These are phyloP conservation scores for Prochilodus magdalenae DNA, from an alignment of 2,113 vertebrate species.

Conservation along the genomic window DNA sequence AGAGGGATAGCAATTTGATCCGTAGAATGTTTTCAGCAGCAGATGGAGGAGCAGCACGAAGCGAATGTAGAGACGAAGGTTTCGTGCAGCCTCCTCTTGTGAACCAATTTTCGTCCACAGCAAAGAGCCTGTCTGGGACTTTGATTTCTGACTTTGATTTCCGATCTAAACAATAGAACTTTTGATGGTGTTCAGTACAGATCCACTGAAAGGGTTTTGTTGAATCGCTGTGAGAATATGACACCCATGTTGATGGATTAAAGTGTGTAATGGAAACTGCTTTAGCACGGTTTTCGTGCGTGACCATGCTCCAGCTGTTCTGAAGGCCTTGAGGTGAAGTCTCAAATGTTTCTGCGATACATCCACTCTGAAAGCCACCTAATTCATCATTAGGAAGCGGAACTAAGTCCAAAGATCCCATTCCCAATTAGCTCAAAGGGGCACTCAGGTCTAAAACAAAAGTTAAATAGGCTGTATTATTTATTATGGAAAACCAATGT, in stretches of 20 bases:
- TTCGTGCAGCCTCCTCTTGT: neutral
- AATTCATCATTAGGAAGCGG: neutral
- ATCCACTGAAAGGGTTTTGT: slow-evolving; percentile 8
- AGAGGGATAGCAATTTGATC: neutral
- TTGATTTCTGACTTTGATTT: neutral
- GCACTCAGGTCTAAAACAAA: no score
- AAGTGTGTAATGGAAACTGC: slow-evolving; percentile 22
- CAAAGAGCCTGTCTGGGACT: neutral
- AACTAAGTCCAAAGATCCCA: no score
- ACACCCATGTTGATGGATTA: slow-evolving; percentile 14
- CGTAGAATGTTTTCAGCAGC: neutral
- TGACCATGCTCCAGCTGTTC: slow-evolving; percentile 41
- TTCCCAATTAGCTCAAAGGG: no score
- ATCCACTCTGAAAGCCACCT: neutral
- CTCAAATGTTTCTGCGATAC: neutral
- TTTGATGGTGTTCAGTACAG: neutral
- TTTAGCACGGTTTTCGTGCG: slow-evolving; percentile 25
- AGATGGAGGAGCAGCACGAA: neutral
- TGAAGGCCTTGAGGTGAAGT: slow-evolving; percentile 6
- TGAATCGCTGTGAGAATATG: slow-evolving; percentile 21
- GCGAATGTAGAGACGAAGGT: neutral
- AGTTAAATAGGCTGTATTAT: no score
- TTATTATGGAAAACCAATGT: no score
- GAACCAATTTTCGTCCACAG: neutral
- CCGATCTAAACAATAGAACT: neutral